Base-by-base conservation (phyloP, 1,140 invertebrate genomes). In the Pachypsylla venusta region DNA sequence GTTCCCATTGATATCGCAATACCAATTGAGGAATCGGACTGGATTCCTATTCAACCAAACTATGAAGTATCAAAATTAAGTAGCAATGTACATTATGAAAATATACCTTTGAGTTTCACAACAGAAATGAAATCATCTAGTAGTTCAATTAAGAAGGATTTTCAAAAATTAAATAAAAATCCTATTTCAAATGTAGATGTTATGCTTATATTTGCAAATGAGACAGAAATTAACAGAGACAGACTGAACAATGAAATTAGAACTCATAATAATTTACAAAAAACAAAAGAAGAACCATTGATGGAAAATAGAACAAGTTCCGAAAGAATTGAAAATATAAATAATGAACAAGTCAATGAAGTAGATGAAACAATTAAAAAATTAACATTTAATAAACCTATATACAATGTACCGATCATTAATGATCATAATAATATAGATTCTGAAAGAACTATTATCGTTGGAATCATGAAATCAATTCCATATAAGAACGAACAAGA, bases 1-100 rank as follows among this genome's bases (percentile, higher is more conserved):
- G 22, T 48, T 48, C 42, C 42, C 16, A 48, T 48, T 19, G 42
- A 48, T 48, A n/a, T 48, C 16, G 42, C 42, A 48, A 48, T 48
- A 48, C 42, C 42, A 3, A 48, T 48, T n/a, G 42, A 48, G 22
- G 42, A 48, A 19, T 48, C 42, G 16, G 42, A 48, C n/a, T 48
- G 42, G 42, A 48, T 48, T 19, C 42, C 42, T 7, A 48, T 48
- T 48, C 42, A 48, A 19, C 42, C 42, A 10, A 48, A 48, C 7
- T 48, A 48, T 22, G 22, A 48, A 22, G n/a, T 48, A n/a, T 48
- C 42, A n/a, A 48, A 48, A 19, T 10, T 48, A 19, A 48, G 22
- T 48, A n/a, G 42, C 22, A 48, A 10, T 48, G 42, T 19, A 3
- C 7, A 48, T 19, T 19, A 48, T 19, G 4, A 48, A 48, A 12